Evolutionary conservation across 1,140 invertebrate genomes (phyloP), one percentile per base, ranked within the genome.

Genomic region (Microplitis mediator): DNA sequence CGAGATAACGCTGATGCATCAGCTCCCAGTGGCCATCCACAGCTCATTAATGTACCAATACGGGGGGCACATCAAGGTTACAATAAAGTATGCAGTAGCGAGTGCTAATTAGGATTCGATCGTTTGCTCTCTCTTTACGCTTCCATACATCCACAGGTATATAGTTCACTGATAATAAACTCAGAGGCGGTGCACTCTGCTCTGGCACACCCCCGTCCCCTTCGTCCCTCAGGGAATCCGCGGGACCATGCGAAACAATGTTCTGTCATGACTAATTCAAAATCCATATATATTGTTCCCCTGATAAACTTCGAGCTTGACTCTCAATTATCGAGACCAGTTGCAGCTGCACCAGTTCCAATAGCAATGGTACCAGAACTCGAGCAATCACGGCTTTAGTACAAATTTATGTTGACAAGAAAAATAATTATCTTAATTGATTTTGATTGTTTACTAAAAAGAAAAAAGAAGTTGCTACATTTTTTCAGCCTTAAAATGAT

Each of bases 41-140:
- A 73, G 64, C 65, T 67, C 71, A 68, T 73, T 73, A 73, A 73
- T 73, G 58, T 58, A 34, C 56, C 64, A 52, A 62, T 73, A 61
- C 16, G 32, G 14, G 23, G 50, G 23, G 31, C 11, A 45, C 51
- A 66, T 58, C 63, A 45, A 32, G 34, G 34, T 8, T 67, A 52
- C 11, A 68, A 62, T 39, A 35, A 73, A 73, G 58, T 62, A 68
- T 63, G 23, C 13, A 72, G 14, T 66, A 23, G 16, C 69, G 34
- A 64, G 52, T 66, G 51, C 70, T 72, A 72, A 72, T 72, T 72
- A 72, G 62, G 14, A 72, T 66, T 60, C 31, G 13, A 67, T 23
- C 23, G 23, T 23, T 23, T 23, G 23, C 23, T 8, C 64, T 16
- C 45, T 45, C 39, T 45, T 45, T 45, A 45, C 39, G 39, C 39